Conservation (phyloP, 1,140 invertebrate species). For the Anthonomus grandis region DNA sequence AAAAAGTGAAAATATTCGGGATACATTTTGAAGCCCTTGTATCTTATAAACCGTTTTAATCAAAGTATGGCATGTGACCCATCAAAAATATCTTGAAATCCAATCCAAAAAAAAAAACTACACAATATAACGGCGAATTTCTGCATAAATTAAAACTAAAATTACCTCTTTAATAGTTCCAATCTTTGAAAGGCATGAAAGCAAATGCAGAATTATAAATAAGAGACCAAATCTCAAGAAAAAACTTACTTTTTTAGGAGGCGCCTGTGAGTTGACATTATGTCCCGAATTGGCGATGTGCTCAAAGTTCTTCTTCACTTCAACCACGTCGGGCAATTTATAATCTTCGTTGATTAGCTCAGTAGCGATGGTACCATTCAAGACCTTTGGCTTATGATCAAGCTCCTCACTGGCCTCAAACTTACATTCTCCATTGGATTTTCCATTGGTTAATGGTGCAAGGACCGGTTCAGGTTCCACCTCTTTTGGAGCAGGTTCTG, state of each 20-base stretch:
- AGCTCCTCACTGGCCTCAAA: not conserved
- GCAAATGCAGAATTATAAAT: too few relatives aligned
- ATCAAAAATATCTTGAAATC: too few relatives aligned
- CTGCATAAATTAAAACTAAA: too few relatives aligned
- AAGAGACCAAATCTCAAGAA: too few relatives aligned
- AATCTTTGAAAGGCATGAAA: too few relatives aligned
- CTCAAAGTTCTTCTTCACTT: slow-evolving; percentile 24
- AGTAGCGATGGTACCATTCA: slow-evolving; percentile 17
- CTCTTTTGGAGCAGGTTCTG: not conserved
- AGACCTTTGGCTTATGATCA: not conserved
- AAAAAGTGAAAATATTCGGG: too few relatives aligned
- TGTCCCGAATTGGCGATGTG: not conserved
- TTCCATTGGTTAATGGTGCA: not conserved
- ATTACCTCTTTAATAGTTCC: too few relatives aligned
- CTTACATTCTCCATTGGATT: slow-evolving; percentile 6
- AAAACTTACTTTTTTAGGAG: slow-evolving; percentile 21
- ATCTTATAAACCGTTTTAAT: too few relatives aligned
- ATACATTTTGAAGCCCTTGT: too few relatives aligned
- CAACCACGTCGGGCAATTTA: slow-evolving; percentile 15
- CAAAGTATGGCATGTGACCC: too few relatives aligned
- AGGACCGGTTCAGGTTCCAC: not conserved
- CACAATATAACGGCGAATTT: too few relatives aligned
- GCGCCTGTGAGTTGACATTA: not conserved
- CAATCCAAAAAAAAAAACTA: too few relatives aligned
- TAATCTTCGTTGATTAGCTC: slow-evolving; percentile 18